Evolutionary conservation across 2,888 invertebrate genomes (phyloP).

Genomic region (Nebria brevicollis): DNA sequence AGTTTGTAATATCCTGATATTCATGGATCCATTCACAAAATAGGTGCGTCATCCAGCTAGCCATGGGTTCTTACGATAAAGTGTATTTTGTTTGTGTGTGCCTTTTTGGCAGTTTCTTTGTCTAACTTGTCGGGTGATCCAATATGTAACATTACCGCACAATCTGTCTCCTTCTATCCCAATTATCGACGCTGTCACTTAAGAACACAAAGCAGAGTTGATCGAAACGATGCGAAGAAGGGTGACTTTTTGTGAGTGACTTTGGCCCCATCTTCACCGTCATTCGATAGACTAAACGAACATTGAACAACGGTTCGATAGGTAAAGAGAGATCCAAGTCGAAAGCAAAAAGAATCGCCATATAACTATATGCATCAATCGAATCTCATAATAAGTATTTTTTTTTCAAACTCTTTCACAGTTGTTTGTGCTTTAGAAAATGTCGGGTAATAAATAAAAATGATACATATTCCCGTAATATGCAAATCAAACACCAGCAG

Average conservation of each 20-base stretch:
- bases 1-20: neutral
- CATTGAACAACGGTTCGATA: neutral
- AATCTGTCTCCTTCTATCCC: slow-evolving; percentile 53
- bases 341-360: too few relatives aligned
- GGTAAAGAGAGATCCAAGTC: neutral
- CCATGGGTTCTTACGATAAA: neutral
- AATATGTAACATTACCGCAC: neutral
- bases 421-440: too few relatives aligned
- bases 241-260: slow-evolving; percentile 49
- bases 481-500: neutral
- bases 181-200: slow-evolving; percentile 59
- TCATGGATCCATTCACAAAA: neutral
- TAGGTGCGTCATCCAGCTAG: neutral
- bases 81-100: slow-evolving; percentile 17
- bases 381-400: too few relatives aligned
- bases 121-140: neutral
- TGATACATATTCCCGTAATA: neutral
- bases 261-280: neutral
- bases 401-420: too few relatives aligned
- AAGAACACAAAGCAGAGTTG: slow-evolving; percentile 55
- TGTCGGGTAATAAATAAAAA: too few relatives aligned
- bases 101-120: slow-evolving; percentile 21
- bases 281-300: neutral
- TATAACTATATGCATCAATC: too few relatives aligned
- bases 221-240: slow-evolving; percentile 50